Base-by-base conservation (phyloP, 2,888 invertebrate genomes). In the Euplagia quadripunctaria region DNA sequence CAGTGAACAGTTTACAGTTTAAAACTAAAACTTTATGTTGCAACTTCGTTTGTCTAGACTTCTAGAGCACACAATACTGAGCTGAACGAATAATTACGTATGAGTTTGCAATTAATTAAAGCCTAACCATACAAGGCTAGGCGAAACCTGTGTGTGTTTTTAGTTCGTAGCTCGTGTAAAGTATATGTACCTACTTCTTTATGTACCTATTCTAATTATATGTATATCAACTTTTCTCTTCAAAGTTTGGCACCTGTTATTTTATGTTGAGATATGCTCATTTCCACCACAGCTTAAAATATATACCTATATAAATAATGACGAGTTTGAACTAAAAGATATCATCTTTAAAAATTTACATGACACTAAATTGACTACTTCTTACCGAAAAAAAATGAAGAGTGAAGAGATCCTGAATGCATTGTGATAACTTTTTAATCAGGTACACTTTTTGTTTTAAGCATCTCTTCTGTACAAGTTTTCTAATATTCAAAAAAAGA, bases 21-120 rank as follows among this genome's bases (percentile, higher is more conserved):
- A 31, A 73, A 80, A 76, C 76, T 79, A 69, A 73, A 79, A 75
- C 72, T 72, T 66, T 63, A 67, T 71, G 63, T 80, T 14, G 68
- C 71, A 68, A 82, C 64, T 49, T 68, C 11, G 43, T 65, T 73
- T 66, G 46, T 77, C 71, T 70, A 70, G 76, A 77, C 31, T 31
- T n/a, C 1, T 31, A 31, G 31, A 31, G 80, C 73, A 77, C 70
- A 79, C 71, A 73, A 75, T 58, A 69, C 76, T 63, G 71, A 76
- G 81, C 76, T 71, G 78, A 31, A 80, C 79, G 81, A 80, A 79
- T 86, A 85, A 87, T 86, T 87, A 84, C 82, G 78, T 77, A 73
- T 73, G 73, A 79, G 72, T 71, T 76, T 77, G 81, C 85, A 87
- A 87, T 86, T 43, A 64, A 4, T 43, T 85, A 87, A 85, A 80